Evolutionary conservation across 2,113 vertebrate species (phyloP).

Genomic region (Sceloporus undulatus): DNA sequence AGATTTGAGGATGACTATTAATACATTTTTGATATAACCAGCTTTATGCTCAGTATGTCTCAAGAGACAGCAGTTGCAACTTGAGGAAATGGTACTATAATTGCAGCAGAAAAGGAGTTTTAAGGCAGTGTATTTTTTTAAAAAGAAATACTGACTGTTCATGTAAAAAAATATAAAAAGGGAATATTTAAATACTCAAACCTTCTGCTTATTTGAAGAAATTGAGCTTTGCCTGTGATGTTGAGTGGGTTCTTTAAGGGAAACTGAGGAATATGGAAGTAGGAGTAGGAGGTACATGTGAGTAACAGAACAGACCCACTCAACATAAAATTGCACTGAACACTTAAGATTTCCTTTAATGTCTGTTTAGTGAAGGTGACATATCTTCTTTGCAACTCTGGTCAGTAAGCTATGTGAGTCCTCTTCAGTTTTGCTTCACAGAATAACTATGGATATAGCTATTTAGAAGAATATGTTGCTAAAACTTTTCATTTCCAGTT

Average conservation of each 20-base stretch:
- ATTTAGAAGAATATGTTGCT: not conserved
- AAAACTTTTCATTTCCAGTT: not conserved
- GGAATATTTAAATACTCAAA: conserved; percentile 50
- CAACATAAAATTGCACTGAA: conserved; percentile 28
- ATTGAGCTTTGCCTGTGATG: conserved; percentile 33
- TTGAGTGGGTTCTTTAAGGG: conserved; percentile 31
- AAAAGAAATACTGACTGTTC: conserved; percentile 38
- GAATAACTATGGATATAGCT: too few relatives aligned
- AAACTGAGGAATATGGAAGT: not conserved
- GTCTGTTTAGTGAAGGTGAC: conserved; percentile 31
- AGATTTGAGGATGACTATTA: conserved; percentile 46
- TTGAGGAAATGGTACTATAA: conserved; percentile 46
- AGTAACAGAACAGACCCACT: conserved; percentile 12
- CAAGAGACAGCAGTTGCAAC: conserved; percentile 42
- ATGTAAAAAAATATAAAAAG: conserved; percentile 33
- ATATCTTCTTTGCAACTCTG: conserved; percentile 9
- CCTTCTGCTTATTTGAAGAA: conserved; percentile 50
- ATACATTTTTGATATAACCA: conserved; percentile 42
- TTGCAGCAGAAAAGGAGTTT: conserved; percentile 38
- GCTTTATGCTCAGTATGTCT: conserved; percentile 43
- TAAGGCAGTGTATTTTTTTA: conserved; percentile 12
- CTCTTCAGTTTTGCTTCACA: too few relatives aligned
- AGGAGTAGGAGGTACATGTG: not conserved
- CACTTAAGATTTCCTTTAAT: conserved; percentile 30
- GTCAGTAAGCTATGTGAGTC: too few relatives aligned